Evolutionary conservation across 1,140 invertebrate species (phyloP).

Genomic region (Halesus radiatus): DNA sequence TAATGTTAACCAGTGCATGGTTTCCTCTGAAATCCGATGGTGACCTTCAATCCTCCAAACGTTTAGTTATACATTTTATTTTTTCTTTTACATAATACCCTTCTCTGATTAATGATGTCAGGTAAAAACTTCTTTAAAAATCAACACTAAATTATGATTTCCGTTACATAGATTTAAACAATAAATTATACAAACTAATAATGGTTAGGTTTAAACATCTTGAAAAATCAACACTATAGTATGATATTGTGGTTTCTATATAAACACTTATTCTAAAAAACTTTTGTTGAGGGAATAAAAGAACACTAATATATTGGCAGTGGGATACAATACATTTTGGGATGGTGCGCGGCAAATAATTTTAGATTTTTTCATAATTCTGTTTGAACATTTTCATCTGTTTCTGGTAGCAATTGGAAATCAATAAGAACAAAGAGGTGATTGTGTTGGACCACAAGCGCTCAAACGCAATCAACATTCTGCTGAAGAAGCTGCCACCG

Average conservation of each 20-base stretch:
- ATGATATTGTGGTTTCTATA: no score
- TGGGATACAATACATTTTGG: background rate
- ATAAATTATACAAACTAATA: background rate
- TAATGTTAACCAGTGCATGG: slow-evolving; percentile 8
- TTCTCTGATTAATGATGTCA: no score
- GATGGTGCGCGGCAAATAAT: background rate
- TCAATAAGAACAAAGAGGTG: slow-evolving; percentile 95
- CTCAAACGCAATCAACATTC: slow-evolving; percentile 99
- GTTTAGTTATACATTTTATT: no score
- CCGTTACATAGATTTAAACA: background rate
- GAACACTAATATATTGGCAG: background rate
- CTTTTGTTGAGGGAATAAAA: background rate
- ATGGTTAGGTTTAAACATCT: background rate
- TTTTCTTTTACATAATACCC: no score
- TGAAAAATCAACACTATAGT: no score
- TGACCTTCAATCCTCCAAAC: background rate
- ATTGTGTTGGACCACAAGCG: slow-evolving; percentile 97
- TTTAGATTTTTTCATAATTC: background rate
- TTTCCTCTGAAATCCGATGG: background rate
- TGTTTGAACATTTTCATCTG: background rate
- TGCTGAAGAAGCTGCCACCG: slow-evolving; percentile 98
- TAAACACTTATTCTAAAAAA: no score
- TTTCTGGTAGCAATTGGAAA: slow-evolving; percentile 90
- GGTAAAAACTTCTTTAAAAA: no score
- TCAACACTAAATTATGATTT: no score